phyloP scores from a whole-genome alignment of 2,888 invertebrate genomes.

The Lepeophtheirus nordmannii region DNA sequence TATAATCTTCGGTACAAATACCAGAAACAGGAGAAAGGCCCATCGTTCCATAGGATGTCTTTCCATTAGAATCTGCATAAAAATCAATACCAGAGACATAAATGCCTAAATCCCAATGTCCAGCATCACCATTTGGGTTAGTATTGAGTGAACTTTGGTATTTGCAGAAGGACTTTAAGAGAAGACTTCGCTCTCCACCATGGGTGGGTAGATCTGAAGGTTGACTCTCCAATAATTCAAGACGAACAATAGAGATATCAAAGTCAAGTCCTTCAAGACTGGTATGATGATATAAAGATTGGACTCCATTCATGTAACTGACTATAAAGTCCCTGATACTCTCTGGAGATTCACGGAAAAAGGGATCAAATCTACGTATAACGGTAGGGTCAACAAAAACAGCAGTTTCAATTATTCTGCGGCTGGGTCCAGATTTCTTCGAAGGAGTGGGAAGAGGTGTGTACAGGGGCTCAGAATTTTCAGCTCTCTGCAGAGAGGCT shows the following conservation, averaged over 20 bases:
- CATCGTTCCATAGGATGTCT: constrained; percentile 56
- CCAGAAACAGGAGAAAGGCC: constrained; percentile 35
- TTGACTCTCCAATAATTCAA: not conserved
- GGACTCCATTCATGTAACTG: constrained; percentile 20
- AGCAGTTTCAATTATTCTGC: not conserved
- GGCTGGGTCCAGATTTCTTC: not conserved
- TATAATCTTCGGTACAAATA: constrained; percentile 29
- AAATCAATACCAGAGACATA: constrained; percentile 63
- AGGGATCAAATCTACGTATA: not conserved
- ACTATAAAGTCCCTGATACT: not conserved
- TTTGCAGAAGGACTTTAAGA: constrained; percentile 58
- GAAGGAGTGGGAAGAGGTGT: not conserved
- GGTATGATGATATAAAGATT: constrained; percentile 6
- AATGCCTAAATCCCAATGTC: constrained; percentile 59
- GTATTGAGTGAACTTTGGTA: constrained; percentile 52
- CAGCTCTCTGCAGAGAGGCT: not conserved
- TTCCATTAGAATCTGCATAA: constrained; percentile 48
- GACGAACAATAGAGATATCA: constrained; percentile 1
- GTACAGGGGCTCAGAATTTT: not conserved
- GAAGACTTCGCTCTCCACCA: constrained; percentile 48
- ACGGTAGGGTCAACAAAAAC: not conserved
- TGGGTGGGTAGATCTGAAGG: not conserved
- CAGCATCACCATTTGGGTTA: constrained; percentile 39
- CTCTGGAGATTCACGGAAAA: not conserved
- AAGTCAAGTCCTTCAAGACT: constrained; percentile 15